These are phyloP conservation scores for Aldabrachelys gigantea DNA, from an alignment of 2,113 vertebrate species.

Conservation along the genomic window DNA sequence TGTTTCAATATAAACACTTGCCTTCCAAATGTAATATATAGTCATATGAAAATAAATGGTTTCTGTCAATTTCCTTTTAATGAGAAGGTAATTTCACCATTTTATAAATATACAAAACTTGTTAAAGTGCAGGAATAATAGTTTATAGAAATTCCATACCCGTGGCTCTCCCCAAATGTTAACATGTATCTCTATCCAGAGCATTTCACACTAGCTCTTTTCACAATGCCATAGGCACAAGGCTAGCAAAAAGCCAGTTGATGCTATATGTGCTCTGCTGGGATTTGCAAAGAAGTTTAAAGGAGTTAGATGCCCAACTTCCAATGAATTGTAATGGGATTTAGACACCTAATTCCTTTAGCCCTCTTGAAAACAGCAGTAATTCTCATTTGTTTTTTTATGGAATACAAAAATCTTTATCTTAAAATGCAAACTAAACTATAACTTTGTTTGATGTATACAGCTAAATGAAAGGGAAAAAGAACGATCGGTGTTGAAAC, in stretches of 20 bases:
- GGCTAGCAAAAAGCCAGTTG: neutral
- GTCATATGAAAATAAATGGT: conserved; percentile 79
- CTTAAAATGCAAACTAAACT: neutral
- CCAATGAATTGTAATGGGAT: neutral
- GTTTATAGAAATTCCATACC: conserved; percentile 4
- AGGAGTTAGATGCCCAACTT: neutral
- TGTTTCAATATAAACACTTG: conserved; percentile 76
- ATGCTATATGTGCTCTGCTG: neutral
- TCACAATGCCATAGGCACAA: neutral
- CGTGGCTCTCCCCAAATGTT: neutral
- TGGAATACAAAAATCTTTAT: neutral
- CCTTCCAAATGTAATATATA: conserved; percentile 71
- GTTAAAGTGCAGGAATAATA: conserved; percentile 14
- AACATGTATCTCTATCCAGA: neutral
- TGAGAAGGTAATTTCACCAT: conserved; percentile 58
- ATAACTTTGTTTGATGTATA: neutral
- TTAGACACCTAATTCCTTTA: neutral
- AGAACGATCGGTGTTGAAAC: neutral
- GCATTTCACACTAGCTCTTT: neutral
- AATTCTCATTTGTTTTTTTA: conserved; percentile 23
- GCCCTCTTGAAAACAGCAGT: conserved; percentile 2
- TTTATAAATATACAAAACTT: conserved; percentile 60
- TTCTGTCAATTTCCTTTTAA: conserved; percentile 71
- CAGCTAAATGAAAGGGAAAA: neutral
- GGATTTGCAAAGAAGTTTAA: conserved; percentile 1